These are phyloP conservation scores for Theocolax elegans DNA, from an alignment of 1,140 invertebrate genomes.

Conservation along the genomic window DNA sequence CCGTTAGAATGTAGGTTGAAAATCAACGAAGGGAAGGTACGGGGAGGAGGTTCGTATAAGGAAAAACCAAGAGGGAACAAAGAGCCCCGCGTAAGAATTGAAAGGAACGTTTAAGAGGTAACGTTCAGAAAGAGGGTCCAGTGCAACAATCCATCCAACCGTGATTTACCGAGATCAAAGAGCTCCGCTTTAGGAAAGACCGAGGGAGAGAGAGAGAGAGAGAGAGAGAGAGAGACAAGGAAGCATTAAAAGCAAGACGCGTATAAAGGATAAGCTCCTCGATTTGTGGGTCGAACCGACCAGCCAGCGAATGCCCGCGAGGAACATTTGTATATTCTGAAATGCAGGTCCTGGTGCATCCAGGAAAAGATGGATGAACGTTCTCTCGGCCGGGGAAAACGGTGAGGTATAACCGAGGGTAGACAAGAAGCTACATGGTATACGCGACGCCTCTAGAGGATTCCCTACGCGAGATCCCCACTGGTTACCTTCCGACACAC, in stretches of 20 bases:
- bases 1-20: too few relatives aligned
- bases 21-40: too few relatives aligned
- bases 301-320: constrained; percentile 17
- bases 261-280: constrained; percentile 1
- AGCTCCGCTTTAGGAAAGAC: too few relatives aligned
- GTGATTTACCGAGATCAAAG: constrained; percentile 16
- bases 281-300: constrained; percentile 9
- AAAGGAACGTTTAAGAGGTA: too few relatives aligned
- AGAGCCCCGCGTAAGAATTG: too few relatives aligned
- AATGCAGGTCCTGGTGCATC: background rate
- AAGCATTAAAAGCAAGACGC: background rate
- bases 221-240: too few relatives aligned
- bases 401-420: background rate
- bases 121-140: too few relatives aligned
- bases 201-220: background rate
- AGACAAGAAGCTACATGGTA: background rate
- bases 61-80: too few relatives aligned
- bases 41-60: too few relatives aligned
- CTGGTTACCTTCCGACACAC: too few relatives aligned
- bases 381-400: too few relatives aligned
- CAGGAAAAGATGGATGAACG: background rate
- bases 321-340: constrained; percentile 23
- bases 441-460: constrained; percentile 3
- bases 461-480: too few relatives aligned
- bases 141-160: background rate